phyloP scores from a whole-genome alignment of 2,113 vertebrate genomes.

The Cyprinus carpio region DNA sequence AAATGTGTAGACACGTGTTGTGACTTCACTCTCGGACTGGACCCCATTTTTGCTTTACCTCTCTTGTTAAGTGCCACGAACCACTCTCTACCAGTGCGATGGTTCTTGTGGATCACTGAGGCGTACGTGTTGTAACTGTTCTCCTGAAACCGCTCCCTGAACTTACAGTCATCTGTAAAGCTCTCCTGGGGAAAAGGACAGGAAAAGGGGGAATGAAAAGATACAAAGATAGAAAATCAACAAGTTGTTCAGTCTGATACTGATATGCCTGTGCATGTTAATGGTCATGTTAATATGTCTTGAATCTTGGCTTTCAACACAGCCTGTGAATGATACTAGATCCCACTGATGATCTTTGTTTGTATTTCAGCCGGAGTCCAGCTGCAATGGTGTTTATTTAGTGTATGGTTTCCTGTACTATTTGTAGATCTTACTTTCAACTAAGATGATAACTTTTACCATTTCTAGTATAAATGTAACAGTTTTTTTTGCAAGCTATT shows the following conservation, averaged over 20 bases:
- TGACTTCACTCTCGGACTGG: conserved; percentile 89
- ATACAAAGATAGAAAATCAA: conserved; percentile 7
- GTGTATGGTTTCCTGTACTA: conserved; percentile 53
- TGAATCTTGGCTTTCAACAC: conserved; percentile 40
- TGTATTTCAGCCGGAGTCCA: conserved; percentile 56
- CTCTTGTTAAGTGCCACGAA: conserved; percentile 95
- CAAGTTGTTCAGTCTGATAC: conserved; percentile 21
- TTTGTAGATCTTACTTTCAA: conserved; percentile 41
- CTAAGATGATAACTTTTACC: background rate
- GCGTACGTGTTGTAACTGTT: conserved; percentile 99
- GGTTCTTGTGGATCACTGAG: conserved; percentile 85
- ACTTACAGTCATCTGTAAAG: conserved; percentile 93
- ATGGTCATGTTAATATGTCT: conserved; percentile 11
- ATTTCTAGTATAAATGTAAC: background rate
- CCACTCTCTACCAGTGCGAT: conserved; percentile 85
- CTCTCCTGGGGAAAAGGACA: conserved; percentile 69
- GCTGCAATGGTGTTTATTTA: conserved; percentile 55
- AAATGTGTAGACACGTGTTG: conserved; percentile 96
- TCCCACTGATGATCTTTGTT: conserved; percentile 20
- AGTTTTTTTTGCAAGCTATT: background rate
- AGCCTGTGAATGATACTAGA: conserved; percentile 18
- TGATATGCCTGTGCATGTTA: background rate
- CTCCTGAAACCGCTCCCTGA: conserved; percentile 96
- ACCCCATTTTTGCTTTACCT: conserved; percentile 94
- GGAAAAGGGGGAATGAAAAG: conserved; percentile 25